Conservation (phyloP, 2,113 vertebrate species). For the Lampris megalopsis region DNA sequence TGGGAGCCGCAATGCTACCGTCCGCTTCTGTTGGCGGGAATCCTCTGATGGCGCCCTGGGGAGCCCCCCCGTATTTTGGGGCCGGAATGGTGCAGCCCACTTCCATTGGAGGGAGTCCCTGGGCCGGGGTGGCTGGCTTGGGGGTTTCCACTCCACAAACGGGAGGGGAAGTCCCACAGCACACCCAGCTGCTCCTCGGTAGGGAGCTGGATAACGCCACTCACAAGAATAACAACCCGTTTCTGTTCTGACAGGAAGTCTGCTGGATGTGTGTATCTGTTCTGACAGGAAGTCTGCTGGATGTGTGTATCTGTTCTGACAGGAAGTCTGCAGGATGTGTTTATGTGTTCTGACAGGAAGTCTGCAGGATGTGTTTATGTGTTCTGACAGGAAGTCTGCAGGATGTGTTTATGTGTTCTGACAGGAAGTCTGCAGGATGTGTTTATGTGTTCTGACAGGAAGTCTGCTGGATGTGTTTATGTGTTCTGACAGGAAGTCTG, state of each 20-base stretch:
- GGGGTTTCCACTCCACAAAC: neutral
- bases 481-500: no score
- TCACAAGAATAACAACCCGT: conserved; percentile 48
- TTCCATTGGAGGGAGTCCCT: conserved; percentile 26
- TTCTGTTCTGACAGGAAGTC: conserved; percentile 50
- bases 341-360: no score
- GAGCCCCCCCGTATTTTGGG: conserved; percentile 37
- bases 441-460: no score
- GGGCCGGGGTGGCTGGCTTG: neutral
- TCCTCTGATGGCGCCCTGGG: conserved; percentile 7
- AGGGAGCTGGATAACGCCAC: neutral
- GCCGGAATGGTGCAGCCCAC: conserved; percentile 12
- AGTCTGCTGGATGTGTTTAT: no score
- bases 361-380: no score
- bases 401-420: no score
- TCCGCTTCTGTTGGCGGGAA: conserved; percentile 56
- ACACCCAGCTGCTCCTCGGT: conserved; percentile 10
- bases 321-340: no score
- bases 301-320: no score
- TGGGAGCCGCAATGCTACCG: conserved; percentile 41
- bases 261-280: neutral
- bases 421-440: no score
- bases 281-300: no score
- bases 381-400: no score
- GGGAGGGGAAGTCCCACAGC: conserved; percentile 1